Percentiles rank a stretch among this genome's conserved stretches.
Evolutionary conservation across 2,888 invertebrate genomes (phyloP).

Genomic region (Candidula unifasciata): DNA sequence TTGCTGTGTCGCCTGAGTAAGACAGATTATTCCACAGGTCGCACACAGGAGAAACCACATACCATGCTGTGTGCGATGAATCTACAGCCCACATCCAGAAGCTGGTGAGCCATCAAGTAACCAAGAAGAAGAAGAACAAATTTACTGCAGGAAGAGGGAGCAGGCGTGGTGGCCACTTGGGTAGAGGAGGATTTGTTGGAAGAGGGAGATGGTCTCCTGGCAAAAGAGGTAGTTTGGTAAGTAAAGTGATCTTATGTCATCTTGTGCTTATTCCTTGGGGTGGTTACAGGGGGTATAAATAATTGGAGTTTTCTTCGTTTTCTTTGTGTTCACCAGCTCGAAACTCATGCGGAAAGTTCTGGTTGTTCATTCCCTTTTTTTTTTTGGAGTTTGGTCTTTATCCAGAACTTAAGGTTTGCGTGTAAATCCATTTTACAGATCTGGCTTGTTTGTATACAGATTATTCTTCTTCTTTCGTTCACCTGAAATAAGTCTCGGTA

Average conservation of each 20-base stretch:
- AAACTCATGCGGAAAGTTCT: too few species aligned
- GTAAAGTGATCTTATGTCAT: neutral
- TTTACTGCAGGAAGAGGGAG: neutral
- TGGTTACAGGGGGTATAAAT: too few species aligned
- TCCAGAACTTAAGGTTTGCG: too few species aligned
- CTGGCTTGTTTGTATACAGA: too few species aligned
- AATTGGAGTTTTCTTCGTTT: too few species aligned
- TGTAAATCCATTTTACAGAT: too few species aligned
- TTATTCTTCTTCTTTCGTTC: too few species aligned
- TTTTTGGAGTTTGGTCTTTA: too few species aligned
- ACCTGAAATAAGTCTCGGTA: too few species aligned
- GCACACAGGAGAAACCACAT: conserved; percentile 58
- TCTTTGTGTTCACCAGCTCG: too few species aligned
- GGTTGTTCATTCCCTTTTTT: too few species aligned
- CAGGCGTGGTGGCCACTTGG: neutral
- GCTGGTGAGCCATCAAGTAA: conserved; percentile 68
- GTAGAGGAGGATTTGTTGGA: neutral
- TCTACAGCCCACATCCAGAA: conserved; percentile 68
- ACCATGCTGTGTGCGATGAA: conserved; percentile 67
- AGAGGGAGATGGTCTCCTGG: neutral
- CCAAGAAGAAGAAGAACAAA: conserved; percentile 48
- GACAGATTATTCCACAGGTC: neutral
- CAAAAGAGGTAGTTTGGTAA: neutral
- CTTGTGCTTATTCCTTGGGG: too few species aligned
- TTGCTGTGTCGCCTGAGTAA: neutral